A percentile compares a stretch with the other conserved stretches of the same genome.
Conservation (phyloP, 1,140 invertebrate species). For the Lordiphosa mommai region DNA sequence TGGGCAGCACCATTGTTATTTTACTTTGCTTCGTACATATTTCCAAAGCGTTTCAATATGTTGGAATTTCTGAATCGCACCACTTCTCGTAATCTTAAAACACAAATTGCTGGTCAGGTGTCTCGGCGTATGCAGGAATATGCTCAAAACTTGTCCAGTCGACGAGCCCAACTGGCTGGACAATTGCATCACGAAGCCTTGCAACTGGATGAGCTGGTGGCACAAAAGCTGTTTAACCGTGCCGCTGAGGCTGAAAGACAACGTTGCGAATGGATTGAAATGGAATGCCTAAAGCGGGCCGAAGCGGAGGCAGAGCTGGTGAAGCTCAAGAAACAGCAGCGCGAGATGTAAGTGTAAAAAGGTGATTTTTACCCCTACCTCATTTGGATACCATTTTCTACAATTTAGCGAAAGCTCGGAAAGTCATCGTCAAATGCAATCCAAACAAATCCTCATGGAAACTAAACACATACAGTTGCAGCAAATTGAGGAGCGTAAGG, state of each 20-base stretch:
- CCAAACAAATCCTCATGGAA: slow-evolving; percentile 45
- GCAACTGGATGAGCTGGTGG: slow-evolving; percentile 32
- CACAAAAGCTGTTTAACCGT: slow-evolving; percentile 11
- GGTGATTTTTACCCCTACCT: no score
- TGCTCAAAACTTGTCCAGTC: slow-evolving; percentile 31
- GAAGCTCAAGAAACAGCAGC: slow-evolving; percentile 44
- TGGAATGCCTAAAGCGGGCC: slow-evolving; percentile 35
- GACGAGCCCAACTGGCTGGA: slow-evolving; percentile 25
- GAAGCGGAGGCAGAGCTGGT: slow-evolving; percentile 38
- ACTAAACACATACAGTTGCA: slow-evolving; percentile 53
- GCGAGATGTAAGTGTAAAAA: slow-evolving; percentile 45
- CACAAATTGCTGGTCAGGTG: slow-evolving; percentile 45
- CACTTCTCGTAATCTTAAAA: slow-evolving; percentile 45
- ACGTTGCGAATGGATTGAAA: slow-evolving; percentile 54
- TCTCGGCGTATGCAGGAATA: slow-evolving; percentile 33
- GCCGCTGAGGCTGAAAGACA: slow-evolving; percentile 24
- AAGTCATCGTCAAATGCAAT: slow-evolving; percentile 50
- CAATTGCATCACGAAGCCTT: slow-evolving; percentile 35
- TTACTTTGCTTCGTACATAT: no score
- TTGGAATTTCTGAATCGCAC: slow-evolving; percentile 49
- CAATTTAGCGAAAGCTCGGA: slow-evolving; percentile 53
- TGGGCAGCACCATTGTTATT: no score
- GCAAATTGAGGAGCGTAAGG: slow-evolving; percentile 57
- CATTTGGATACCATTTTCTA: no score
- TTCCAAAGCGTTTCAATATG: slow-evolving; percentile 15